phyloP scores from a whole-genome alignment of 2,797 vertebrate species.

The Clarias platycephalus region DNA sequence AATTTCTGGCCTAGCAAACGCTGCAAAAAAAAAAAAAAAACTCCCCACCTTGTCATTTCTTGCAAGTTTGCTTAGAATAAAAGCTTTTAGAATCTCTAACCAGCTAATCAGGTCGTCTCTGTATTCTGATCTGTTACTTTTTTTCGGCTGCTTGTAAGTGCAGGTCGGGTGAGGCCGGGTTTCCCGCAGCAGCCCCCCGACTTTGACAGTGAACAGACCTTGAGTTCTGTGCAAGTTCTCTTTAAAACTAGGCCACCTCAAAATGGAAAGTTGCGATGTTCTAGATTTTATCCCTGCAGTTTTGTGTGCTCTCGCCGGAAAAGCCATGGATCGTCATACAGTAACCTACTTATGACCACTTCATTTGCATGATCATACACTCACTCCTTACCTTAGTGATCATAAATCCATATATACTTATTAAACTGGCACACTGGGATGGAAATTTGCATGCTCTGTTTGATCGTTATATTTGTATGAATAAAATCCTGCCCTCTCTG shows the following conservation, averaged over 20 bases:
- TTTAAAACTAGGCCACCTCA: conserved; percentile 51
- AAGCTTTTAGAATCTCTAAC: background rate
- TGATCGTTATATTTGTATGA: no score
- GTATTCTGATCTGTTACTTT: background rate
- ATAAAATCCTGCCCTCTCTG: conserved; percentile 1
- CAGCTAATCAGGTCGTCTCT: background rate
- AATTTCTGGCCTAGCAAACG: background rate
- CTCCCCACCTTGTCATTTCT: background rate
- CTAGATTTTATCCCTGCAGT: conserved; percentile 40
- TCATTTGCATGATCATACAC: background rate
- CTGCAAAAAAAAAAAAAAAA: no score
- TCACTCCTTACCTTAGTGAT: background rate
- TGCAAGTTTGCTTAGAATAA: background rate
- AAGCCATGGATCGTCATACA: conserved; percentile 28
- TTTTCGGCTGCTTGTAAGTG: background rate
- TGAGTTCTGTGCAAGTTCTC: conserved; percentile 36
- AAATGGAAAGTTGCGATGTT: conserved; percentile 42
- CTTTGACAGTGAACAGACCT: conserved; percentile 28
- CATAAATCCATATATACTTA: background rate
- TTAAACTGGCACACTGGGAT: background rate
- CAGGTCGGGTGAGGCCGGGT: background rate
- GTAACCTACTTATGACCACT: conserved; percentile 39
- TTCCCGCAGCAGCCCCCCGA: conserved; percentile 18
- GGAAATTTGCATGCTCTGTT: background rate
- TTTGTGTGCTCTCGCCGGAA: conserved; percentile 34